A percentile compares a stretch with the other conserved stretches of the same genome.
Conservation (phyloP, 1,140 invertebrate species). For the Ceratina australensis region DNA sequence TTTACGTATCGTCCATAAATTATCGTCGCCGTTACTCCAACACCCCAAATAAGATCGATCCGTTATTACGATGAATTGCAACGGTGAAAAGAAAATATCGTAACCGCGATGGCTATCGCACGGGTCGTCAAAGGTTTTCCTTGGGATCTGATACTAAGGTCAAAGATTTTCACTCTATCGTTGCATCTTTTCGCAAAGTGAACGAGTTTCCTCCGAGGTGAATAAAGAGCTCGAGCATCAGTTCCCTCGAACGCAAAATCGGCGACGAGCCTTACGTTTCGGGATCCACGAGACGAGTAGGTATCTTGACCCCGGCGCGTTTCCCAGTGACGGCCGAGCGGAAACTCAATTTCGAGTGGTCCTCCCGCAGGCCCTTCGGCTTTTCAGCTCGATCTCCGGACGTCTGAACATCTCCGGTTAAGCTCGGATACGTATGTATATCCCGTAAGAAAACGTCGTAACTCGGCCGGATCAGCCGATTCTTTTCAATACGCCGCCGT, state of each 20-base stretch:
- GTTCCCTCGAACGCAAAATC: slow-evolving; percentile 32
- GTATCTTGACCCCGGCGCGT: slow-evolving; percentile 58
- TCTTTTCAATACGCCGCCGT: background rate
- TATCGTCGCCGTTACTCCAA: no score
- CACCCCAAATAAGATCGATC: no score
- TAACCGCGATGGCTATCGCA: background rate
- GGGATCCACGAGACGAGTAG: slow-evolving; percentile 38
- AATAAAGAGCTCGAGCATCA: background rate
- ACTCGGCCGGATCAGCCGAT: slow-evolving; percentile 20
- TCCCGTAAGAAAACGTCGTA: slow-evolving; percentile 42
- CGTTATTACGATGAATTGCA: no score
- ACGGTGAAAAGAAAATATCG: no score
- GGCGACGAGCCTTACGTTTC: slow-evolving; percentile 34
- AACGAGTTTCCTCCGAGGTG: background rate
- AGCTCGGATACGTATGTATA: slow-evolving; percentile 21
- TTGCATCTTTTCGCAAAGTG: background rate
- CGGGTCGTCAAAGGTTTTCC: background rate
- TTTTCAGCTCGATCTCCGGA: slow-evolving; percentile 43
- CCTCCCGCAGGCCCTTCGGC: slow-evolving; percentile 30
- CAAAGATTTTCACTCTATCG: background rate
- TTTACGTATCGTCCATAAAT: no score
- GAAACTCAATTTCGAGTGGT: slow-evolving; percentile 61
- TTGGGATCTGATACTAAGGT: background rate
- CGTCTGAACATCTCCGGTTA: slow-evolving; percentile 26
- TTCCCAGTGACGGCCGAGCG: slow-evolving; percentile 42